A percentile compares a stretch with the other conserved stretches of the same genome.
Evolutionary conservation across 2,113 vertebrate species (phyloP).

Genomic region (Danionella cerebrum): DNA sequence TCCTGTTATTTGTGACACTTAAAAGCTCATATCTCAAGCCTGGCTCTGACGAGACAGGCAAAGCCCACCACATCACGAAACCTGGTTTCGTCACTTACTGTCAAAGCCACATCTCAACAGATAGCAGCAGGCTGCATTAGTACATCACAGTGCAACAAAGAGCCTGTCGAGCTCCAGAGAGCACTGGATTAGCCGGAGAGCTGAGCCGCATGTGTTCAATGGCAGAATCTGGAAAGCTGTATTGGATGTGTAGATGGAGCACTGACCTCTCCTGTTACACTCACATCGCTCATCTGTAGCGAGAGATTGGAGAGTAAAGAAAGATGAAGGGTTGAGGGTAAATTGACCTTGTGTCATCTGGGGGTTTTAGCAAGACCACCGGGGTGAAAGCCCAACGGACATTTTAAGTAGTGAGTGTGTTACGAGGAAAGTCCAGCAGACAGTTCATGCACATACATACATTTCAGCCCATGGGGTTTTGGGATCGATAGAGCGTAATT

Average conservation of each 20-base stretch:
- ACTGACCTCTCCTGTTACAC: neutral
- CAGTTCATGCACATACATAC: constrained; percentile 4
- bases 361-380: neutral
- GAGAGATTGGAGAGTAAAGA: neutral
- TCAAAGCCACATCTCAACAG: neutral
- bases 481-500: constrained; percentile 16
- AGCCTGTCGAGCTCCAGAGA: neutral
- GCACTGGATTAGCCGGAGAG: neutral
- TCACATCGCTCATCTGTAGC: neutral
- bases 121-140: neutral
- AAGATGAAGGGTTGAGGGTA: constrained; percentile 2
- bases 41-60: neutral
- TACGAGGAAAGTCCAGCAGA: neutral
- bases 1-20: neutral
- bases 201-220: neutral
- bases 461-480: neutral
- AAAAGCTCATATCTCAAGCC: neutral
- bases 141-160: neutral
- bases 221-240: neutral
- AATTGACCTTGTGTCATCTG: constrained; percentile 23
- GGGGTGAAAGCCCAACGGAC: neutral
- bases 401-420: neutral
- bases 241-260: neutral
- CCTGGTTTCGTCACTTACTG: neutral
- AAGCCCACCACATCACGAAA: neutral